Base-by-base conservation (phyloP, 2,797 vertebrate species). In the Halcyon badia region DNA sequence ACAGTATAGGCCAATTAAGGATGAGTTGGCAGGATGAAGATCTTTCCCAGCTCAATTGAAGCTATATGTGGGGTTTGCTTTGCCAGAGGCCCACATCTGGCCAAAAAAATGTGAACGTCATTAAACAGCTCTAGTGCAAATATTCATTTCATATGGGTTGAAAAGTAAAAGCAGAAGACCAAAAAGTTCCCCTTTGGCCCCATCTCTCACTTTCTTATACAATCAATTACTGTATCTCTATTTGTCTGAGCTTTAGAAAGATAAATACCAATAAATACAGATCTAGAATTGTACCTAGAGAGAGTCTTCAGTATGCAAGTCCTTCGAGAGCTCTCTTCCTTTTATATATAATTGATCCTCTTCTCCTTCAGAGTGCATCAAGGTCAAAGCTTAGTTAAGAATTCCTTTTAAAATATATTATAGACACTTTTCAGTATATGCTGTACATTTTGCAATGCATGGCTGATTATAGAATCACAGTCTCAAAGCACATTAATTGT, bases 341-440 rank as follows among this genome's bases (percentile, higher is more conserved):
- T 97, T 97, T 97, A 97, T 97, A 95, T 97, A 2, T 96, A 97
- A 97, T 97, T 98, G 97, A 98, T 98, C 97, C 97, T 65, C 62
- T 94, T 87, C 71, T 96, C 96, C 96, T 98, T 97, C 96, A 70
- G 85, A 83, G 66, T 72, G 49, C 39, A 90, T 87, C 39, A 73
- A 95, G 97, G 97, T 97, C 94, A 97, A 89, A 95, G 90, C 94
- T 92, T 94, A 85, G 92, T 71, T 96, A 97, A 97, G 82, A 94
- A 92, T 73, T 91, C 93, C 90, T 94, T 91, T 95, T 70, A 71
- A 87, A 95, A 96, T 49, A 94, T 64, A 72, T 79, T 85, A 94
- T 76, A 94, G 87, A 62, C 81, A 94, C 76, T 94, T 91, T 82
- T 81, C 87, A 86, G 60, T 89, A 62, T 82, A 91, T 83, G 71